phyloP scores from a whole-genome alignment of 2,113 vertebrate genomes.

The Trinectes maculatus region DNA sequence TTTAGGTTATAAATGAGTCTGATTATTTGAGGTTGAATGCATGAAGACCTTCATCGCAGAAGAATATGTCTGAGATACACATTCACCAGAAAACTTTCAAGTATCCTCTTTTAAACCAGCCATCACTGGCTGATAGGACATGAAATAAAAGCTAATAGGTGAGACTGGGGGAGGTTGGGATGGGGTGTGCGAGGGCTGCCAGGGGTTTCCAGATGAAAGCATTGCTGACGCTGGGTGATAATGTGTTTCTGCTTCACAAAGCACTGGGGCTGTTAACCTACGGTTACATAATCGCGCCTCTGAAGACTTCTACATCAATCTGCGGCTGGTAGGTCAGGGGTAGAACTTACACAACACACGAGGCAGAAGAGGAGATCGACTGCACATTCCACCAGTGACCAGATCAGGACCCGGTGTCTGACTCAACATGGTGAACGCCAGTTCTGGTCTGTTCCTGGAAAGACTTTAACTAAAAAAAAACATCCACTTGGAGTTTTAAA shows the following conservation, averaged over 20 bases:
- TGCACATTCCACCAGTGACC: constrained; percentile 17
- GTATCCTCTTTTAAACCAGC: too few species aligned
- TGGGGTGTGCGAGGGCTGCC: neutral
- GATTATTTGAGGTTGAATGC: too few species aligned
- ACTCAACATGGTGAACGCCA: neutral
- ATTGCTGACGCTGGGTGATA: constrained; percentile 26
- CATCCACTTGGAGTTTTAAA: neutral
- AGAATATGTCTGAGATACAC: too few species aligned
- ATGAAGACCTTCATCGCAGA: too few species aligned
- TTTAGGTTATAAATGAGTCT: too few species aligned
- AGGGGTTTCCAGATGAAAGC: constrained; percentile 51
- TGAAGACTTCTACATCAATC: constrained; percentile 34
- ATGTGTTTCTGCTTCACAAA: constrained; percentile 42
- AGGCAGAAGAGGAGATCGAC: constrained; percentile 1
- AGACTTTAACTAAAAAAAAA: constrained; percentile 2
- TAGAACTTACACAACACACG: constrained; percentile 5
- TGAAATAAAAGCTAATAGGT: constrained; percentile 24
- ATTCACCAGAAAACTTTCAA: too few species aligned
- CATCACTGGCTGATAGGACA: constrained; percentile 25
- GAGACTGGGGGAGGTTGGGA: constrained; percentile 28
- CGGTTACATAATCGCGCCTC: constrained; percentile 58
- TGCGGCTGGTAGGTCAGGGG: constrained; percentile 27
- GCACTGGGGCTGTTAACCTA: constrained; percentile 28
- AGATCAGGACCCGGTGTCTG: constrained; percentile 21
- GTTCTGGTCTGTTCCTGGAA: neutral